A percentile compares a stretch with the other conserved stretches of the same genome.
Conservation (phyloP, 2,888 invertebrate genomes). For the Cheilosia vernalis region DNA sequence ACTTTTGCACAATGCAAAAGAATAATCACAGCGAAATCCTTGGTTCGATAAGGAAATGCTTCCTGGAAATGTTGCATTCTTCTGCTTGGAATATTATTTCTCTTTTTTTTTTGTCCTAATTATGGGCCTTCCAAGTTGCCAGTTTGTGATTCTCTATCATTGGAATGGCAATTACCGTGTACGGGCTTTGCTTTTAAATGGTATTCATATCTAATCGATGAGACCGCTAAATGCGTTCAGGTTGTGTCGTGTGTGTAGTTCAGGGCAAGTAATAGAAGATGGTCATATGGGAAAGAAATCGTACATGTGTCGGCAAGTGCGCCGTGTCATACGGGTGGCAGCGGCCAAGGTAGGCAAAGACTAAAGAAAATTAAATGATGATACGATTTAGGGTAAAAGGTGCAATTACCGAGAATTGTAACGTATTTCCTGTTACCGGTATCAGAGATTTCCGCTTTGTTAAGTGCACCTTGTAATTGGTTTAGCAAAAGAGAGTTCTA, state of each 20-base stretch:
- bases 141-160: slow-evolving; percentile 18
- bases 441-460: slow-evolving; percentile 39
- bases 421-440: slow-evolving; percentile 38
- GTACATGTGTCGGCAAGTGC: slow-evolving; percentile 47
- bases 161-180: slow-evolving; percentile 57
- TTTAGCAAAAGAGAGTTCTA: neutral
- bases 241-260: too few species aligned
- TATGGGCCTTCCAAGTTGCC: slow-evolving; percentile 33
- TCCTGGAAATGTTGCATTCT: slow-evolving; percentile 59
- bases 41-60: slow-evolving; percentile 54
- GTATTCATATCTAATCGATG: slow-evolving; percentile 57
- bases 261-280: slow-evolving; percentile 11
- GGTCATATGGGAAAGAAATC: slow-evolving; percentile 44
- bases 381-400: slow-evolving; percentile 61
- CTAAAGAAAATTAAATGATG: slow-evolving; percentile 48
- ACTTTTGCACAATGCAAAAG: slow-evolving; percentile 9
- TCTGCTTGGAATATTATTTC: neutral
- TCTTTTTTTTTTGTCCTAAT: slow-evolving; percentile 34
- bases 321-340: slow-evolving; percentile 43
- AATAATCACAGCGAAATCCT: slow-evolving; percentile 40
- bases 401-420: slow-evolving; percentile 59
- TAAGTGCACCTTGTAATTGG: slow-evolving; percentile 3
- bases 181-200: slow-evolving; percentile 42
- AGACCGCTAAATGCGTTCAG: slow-evolving; percentile 29
- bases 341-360: slow-evolving; percentile 38